Evolutionary conservation across 2,888 invertebrate species (phyloP).

Genomic region (Atrina japonica): DNA sequence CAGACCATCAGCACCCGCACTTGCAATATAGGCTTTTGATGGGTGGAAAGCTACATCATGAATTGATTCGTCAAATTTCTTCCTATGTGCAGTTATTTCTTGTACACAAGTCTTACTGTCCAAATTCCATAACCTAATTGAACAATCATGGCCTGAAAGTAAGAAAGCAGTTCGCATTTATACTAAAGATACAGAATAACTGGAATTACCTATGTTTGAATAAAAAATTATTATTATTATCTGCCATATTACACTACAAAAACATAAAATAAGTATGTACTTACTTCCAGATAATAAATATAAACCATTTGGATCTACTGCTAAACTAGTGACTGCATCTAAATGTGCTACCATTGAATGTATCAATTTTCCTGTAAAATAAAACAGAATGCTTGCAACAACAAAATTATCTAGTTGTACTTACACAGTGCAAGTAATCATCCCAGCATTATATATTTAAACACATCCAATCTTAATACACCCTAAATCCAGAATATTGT

Average conservation of each 20-base stretch:
- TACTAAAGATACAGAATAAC: too few species aligned
- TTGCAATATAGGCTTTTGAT: conserved; percentile 98
- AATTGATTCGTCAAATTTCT: conserved; percentile 99
- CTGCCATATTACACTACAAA: too few species aligned
- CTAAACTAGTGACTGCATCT: conserved; percentile 98
- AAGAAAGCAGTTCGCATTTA: too few species aligned
- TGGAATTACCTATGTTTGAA: too few species aligned
- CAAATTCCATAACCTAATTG: conserved; percentile 84
- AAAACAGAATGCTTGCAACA: too few species aligned
- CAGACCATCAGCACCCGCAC: conserved; percentile 98
- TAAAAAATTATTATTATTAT: too few species aligned
- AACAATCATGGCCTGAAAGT: conserved; percentile 84
- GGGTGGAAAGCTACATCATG: conserved; percentile 99
- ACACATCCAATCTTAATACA: too few species aligned
- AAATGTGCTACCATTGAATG: conserved; percentile 99
- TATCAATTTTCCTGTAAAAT: conserved; percentile 91
- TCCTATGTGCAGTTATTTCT: conserved; percentile 99
- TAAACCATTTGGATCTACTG: conserved; percentile 98
- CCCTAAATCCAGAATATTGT: too few species aligned
- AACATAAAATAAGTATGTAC: too few species aligned
- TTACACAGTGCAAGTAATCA: too few species aligned
- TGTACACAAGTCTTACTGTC: conserved; percentile 99
- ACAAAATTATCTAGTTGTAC: too few species aligned
- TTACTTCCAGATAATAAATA: conserved; percentile 97
- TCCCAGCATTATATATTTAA: too few species aligned